Evolutionary conservation across 23 tunicate genomes (phyloP).

Genomic region (Halocynthia roretzi): DNA sequence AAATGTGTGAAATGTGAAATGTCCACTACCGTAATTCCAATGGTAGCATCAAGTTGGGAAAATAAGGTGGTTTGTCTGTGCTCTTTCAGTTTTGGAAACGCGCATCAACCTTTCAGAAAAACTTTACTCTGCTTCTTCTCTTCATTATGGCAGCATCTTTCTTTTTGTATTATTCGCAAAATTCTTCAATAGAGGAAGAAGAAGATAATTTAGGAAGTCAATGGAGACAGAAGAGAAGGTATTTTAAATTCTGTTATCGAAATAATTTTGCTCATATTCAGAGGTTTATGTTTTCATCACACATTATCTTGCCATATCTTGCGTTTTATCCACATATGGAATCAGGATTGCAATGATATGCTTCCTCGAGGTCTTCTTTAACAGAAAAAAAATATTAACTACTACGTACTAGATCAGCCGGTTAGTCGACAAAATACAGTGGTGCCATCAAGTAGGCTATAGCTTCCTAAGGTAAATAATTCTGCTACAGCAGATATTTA

Average conservation of each 20-base stretch:
- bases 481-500: no score
- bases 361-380: no score
- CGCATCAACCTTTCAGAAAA: conserved; percentile 30
- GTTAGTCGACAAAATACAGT: no score
- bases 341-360: no score
- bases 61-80: background rate
- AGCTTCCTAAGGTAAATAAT: no score
- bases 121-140: conserved; percentile 9
- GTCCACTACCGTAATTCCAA: background rate
- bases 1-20: background rate
- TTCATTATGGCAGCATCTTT: background rate
- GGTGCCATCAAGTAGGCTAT: no score
- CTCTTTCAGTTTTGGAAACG: conserved; percentile 39
- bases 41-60: background rate
- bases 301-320: background rate
- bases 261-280: no score
- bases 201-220: background rate
- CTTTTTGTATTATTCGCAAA: conserved; percentile 21
- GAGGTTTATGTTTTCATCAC: background rate
- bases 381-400: no score
- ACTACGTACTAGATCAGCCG: no score
- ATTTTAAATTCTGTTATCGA: background rate
- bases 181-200: conserved; percentile 16
- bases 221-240: conserved; percentile 9
- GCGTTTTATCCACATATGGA: no score